Evolutionary conservation across 1,140 invertebrate genomes (phyloP), one percentile per base, ranked within the genome.

Genomic region (Drosophila pectinifera): DNA sequence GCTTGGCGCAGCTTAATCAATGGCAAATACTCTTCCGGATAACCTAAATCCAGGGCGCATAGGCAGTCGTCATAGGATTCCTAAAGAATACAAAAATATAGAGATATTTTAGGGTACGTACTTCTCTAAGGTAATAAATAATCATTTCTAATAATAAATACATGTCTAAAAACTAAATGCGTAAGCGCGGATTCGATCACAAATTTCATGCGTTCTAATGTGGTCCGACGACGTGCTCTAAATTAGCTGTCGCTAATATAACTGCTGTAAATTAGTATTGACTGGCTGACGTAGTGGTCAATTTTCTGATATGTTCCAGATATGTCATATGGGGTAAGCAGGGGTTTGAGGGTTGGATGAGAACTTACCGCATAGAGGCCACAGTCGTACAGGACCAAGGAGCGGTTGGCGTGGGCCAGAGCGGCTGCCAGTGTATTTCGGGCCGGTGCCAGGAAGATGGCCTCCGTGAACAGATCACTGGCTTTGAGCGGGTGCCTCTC

Each of bases 1-100:
- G 82, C 82, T 86, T 86, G 82, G 51, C 82, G 82, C 69, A 86
- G 69, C 78, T 86, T 86, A 63, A 86, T 84, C 62, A 86, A 65
- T 55, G 82, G 68, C 59, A 80, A 73, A 61, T 80, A 86, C 45
- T 86, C 82, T 58, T 86, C 82, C 48, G 82, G 82, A 73, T 83
- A 86, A 58, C 82, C 82, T 45, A 86, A 57, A 42, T 86, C 82
- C 62, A 86, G 63, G 24, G 82, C 80, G 51, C 82, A 86, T 14
- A 86, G 59, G 49, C 82, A 86, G 67, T 86, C 82, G 57, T 86
- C 82, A 54, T 86, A 86, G 59, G 82, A 80, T 84, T 86, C 73
- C 82, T 86, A 28, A 1, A 36, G 7, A 8, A 1, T 51, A 7
- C 14, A 11, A 1, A 10, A 34, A 11, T 13, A 22, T 22, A 7